Evolutionary conservation across 2,888 invertebrate species (phyloP), one percentile per base, ranked within the genome.

Genomic region (Idaea straminata): DNA sequence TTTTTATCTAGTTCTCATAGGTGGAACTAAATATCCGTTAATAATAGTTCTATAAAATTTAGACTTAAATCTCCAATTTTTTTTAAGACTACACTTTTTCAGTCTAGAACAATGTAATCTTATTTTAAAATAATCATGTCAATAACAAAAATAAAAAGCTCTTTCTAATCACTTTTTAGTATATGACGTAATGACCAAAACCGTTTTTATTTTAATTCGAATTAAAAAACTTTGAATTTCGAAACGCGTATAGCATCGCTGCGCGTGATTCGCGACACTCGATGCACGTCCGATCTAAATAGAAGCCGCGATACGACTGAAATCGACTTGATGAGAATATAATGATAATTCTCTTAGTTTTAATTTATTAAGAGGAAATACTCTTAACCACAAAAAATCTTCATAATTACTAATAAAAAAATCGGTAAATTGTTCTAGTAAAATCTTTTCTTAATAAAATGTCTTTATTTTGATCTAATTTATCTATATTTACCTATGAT

Each of bases 241-340:
- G 63, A 67, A 66, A 15, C 34, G 64, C 65, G 62, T 66, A 59
- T 63, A 16, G 68, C 71, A 78, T 74, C 73, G 77, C 73, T 83
- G 78, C 79, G 80, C 80, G 66, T 62, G 72, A 73, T 69, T 69
- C 66, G 76, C 78, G 72, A 67, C 76, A 69, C 74, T 77, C 74
- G 74, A 75, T 68, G 72, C 80, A 75, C 85, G 84, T 80, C 77
- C 77, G 75, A 67, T 69, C 72, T 63, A 66, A 64, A 66, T 64
- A 70, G 69, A 70, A 69, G 69, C 64, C 82, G 71, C 74, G 71
- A 61, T 67, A 65, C 69, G 71, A 84, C 84, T 84, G 74, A 71
- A 13, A 7, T 16, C 15, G 58, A n/a, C n/a, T 16, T 58, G 58
- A 16, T 16, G 58, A 58, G 58, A 58, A 16, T 15, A 58, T 15